Conservation (phyloP, 2,888 invertebrate species). For the Lordiphosa andalusiaca region DNA sequence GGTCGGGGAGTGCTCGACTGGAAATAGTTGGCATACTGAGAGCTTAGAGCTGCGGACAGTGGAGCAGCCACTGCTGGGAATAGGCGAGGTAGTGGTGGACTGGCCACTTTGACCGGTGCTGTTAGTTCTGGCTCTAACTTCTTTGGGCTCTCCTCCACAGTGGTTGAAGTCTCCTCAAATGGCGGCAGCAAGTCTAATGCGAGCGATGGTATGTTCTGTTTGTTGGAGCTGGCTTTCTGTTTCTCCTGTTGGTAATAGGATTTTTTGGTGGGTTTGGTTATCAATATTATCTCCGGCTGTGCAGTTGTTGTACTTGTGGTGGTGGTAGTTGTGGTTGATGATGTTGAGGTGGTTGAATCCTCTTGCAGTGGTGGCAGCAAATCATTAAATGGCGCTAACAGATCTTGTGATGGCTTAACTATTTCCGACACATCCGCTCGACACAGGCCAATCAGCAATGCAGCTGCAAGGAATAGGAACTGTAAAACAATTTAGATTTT, state of each 20-base stretch:
- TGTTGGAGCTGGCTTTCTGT: conserved; percentile 18
- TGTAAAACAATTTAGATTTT: conserved; percentile 25
- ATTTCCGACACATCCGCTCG: conserved; percentile 62
- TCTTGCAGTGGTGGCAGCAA: conserved; percentile 72
- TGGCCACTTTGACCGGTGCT: conserved; percentile 3
- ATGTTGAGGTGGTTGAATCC: conserved; percentile 19
- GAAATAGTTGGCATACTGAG: conserved; percentile 59
- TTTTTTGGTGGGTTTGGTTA: conserved; percentile 60
- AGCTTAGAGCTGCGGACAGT: conserved; percentile 24
- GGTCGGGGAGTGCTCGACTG: conserved; percentile 61
- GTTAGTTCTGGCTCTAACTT: conserved; percentile 2
- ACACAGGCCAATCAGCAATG: conserved; percentile 55
- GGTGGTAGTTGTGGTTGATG: conserved; percentile 23
- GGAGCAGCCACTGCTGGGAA: neutral
- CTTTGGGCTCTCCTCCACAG: conserved; percentile 12
- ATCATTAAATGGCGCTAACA: conserved; percentile 74
- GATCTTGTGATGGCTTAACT: conserved; percentile 49
- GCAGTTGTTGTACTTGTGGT: conserved; percentile 17
- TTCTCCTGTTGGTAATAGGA: conserved; percentile 48
- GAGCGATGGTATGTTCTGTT: conserved; percentile 30
- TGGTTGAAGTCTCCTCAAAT: conserved; percentile 36
- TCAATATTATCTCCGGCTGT: conserved; percentile 16
- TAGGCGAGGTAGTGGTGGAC: conserved; percentile 11
- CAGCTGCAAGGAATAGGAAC: conserved; percentile 66
- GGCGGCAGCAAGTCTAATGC: conserved; percentile 60